Conservation (phyloP, 2,888 invertebrate species). For the Amaurobius ferox region DNA sequence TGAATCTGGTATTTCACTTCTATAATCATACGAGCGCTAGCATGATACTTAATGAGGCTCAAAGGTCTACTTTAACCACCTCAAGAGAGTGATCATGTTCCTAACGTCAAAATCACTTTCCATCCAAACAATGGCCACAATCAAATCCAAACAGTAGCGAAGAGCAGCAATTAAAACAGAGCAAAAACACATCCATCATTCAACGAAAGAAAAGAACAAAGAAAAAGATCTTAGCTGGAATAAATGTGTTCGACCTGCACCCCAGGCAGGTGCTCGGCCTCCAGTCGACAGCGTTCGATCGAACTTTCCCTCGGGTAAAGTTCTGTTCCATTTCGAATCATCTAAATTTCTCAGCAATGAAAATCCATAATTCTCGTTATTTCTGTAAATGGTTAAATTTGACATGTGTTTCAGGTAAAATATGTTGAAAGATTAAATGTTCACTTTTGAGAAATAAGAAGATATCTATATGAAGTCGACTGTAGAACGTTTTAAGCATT, state of each 20-base stretch:
- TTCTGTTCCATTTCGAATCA: slow-evolving; percentile 49
- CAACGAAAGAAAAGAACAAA: slow-evolving; percentile 27
- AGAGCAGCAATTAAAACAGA: slow-evolving; percentile 34
- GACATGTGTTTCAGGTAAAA: too few relatives aligned
- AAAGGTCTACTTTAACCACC: too few relatives aligned
- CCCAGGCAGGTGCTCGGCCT: slow-evolving; percentile 48
- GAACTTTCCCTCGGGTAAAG: slow-evolving; percentile 31
- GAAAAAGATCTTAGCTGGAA: slow-evolving; percentile 11
- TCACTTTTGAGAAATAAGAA: too few relatives aligned
- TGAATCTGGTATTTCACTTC: too few relatives aligned
- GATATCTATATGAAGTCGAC: too few relatives aligned
- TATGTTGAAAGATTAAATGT: too few relatives aligned
- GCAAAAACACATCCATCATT: slow-evolving; percentile 48
- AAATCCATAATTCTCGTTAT: background rate
- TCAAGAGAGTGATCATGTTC: too few relatives aligned
- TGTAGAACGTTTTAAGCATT: too few relatives aligned
- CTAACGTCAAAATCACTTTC: background rate
- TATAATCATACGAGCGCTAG: too few relatives aligned
- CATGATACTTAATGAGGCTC: too few relatives aligned
- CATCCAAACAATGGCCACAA: background rate
- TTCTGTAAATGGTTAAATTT: background rate
- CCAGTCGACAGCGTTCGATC: slow-evolving; percentile 52
- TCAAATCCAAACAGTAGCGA: slow-evolving; percentile 31
- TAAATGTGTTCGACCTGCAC: slow-evolving; percentile 30
- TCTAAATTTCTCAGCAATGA: background rate